Conservation (phyloP, 2,888 invertebrate genomes). For the Rambutsinella grinnellia region DNA sequence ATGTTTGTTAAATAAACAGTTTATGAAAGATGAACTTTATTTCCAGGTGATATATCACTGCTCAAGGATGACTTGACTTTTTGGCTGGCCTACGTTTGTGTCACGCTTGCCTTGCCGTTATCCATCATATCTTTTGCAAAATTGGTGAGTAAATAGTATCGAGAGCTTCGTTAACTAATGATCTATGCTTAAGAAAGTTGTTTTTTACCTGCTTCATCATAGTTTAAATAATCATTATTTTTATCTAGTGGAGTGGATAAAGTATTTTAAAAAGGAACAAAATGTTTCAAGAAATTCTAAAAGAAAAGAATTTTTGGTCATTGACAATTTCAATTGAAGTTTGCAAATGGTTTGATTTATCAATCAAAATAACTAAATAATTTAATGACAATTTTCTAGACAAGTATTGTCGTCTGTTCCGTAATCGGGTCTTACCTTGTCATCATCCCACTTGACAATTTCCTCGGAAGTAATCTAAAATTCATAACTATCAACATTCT, state of each 20-base stretch:
- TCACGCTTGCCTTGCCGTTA: constrained; percentile 72
- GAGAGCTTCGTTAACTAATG: not conserved
- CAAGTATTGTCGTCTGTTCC: constrained; percentile 76
- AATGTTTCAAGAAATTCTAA: too few species aligned
- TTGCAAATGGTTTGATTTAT: too few species aligned
- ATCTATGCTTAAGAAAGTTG: too few species aligned
- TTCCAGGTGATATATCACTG: constrained; percentile 69
- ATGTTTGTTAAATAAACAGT: constrained; percentile 8
- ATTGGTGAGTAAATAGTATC: constrained; percentile 69
- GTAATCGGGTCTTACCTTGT: constrained; percentile 77
- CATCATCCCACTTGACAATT: constrained; percentile 77
- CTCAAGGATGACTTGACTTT: constrained; percentile 75
- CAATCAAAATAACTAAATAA: too few species aligned
- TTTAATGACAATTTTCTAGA: too few species aligned
- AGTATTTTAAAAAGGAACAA: too few species aligned
- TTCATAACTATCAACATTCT: constrained; percentile 78
- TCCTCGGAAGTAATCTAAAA: constrained; percentile 76
- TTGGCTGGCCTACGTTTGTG: constrained; percentile 75
- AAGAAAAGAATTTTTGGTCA: too few species aligned
- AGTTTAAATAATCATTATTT: too few species aligned
- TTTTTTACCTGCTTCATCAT: too few species aligned
- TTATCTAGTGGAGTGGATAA: too few species aligned
- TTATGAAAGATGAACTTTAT: not conserved
- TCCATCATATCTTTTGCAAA: constrained; percentile 72
- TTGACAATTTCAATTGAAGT: too few species aligned